Evolutionary conservation across 2,888 invertebrate genomes (phyloP), one percentile per base, ranked within the genome.

Genomic region (Uropetala carovei): DNA sequence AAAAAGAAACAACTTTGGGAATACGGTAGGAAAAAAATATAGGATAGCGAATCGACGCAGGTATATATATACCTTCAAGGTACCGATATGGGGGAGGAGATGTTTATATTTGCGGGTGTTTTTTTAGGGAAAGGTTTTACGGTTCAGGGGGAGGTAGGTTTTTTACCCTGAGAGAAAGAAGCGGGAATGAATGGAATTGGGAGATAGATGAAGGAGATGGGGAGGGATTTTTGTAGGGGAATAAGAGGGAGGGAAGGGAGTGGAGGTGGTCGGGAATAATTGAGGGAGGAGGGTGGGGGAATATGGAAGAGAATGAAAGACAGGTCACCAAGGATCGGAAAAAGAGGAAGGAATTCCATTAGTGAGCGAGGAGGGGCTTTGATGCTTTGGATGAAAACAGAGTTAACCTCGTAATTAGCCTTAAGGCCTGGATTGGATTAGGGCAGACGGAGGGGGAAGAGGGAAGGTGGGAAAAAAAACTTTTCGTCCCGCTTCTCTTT

Each of bases 381-480:
- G 85, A 84, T n/a, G 89, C 57, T 64, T 83, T 92, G 83, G 93
- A 92, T 92, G 92, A 93, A 92, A 93, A 93, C 93, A 92, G 92
- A 93, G 93, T 93, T 92, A 93, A 93, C 93, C 93, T 92, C 89
- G 89, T 89, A 89, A 89, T 89, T 89, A 89, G 89, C 64, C 89
- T 30, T 89, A 64, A 89, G 64, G 89, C 68, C 64, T 30, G 68
- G 68, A 64, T 68, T 89, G 89, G n/a, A 89, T 89, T 64, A 89
- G 64, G 64, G 43, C 89, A 64, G 64, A 64, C n/a, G 92, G 92
- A 43, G 89, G 84, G 85, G 92, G 91, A 9, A 82, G 91, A 60
- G 81, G 57, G 86, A 16, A 58, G 43, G 91, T 68, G 84, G 89
- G 43, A 91, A 27, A 85, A 60, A 85, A 30, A 30, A 75, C 75